These are phyloP conservation scores for Lypha dubia DNA, from an alignment of 2,888 invertebrate species.

Conservation along the genomic window DNA sequence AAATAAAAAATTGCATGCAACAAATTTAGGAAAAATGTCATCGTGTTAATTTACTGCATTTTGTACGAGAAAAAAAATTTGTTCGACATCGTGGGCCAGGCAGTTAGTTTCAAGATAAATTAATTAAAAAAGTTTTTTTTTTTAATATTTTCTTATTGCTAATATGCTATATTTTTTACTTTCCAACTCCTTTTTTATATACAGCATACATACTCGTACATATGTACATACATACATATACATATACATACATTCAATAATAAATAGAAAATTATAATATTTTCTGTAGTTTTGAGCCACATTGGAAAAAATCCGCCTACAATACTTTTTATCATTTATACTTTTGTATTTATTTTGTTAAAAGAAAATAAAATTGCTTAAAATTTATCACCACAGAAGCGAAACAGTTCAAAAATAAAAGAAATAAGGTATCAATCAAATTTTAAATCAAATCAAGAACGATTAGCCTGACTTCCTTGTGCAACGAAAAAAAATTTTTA, in stretches of 20 bases:
- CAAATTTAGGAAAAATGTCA: too few relatives aligned
- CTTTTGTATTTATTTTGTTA: constrained; percentile 25
- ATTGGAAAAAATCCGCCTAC: constrained; percentile 8
- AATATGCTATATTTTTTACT: background rate
- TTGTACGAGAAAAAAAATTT: too few relatives aligned
- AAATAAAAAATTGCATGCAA: too few relatives aligned
- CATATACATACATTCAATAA: too few relatives aligned
- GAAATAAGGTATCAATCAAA: constrained; percentile 1
- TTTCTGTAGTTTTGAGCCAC: constrained; percentile 4
- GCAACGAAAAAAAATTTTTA: constrained; percentile 53
- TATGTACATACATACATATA: too few relatives aligned
- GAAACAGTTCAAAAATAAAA: constrained; percentile 24
- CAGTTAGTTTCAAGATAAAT: too few relatives aligned
- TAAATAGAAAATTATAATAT: background rate
- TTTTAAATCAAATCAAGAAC: constrained; percentile 31
- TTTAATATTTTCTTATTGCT: background rate
- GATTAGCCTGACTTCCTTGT: constrained; percentile 48
- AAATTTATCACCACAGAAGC: constrained; percentile 58
- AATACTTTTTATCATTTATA: constrained; percentile 45
- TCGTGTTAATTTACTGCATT: too few relatives aligned
- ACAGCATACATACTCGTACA: too few relatives aligned
- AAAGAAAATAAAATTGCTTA: constrained; percentile 7
- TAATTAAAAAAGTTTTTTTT: background rate
- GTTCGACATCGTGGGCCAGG: too few relatives aligned
- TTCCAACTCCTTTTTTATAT: background rate